Evolutionary conservation across 2,888 invertebrate species (phyloP), one percentile per base, ranked within the genome.

Genomic region (Leucozona laternaria): DNA sequence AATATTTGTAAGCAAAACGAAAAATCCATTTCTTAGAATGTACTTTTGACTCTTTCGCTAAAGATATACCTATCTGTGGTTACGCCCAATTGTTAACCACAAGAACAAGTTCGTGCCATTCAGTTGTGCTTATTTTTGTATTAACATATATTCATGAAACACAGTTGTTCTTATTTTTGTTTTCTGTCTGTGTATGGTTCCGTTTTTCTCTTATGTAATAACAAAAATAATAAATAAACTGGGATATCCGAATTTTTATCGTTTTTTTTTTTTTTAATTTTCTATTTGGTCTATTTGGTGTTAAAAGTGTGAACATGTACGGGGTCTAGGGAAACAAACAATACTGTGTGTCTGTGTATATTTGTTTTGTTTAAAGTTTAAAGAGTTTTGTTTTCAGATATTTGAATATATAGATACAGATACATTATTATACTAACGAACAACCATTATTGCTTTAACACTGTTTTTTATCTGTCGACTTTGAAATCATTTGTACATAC

Each of bases 171-270:
- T 43, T 43, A 28, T 28, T 15, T 17, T 43, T 28, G 2, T 43
- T 25, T 22, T 20, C 15, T 28, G 15, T n/a, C 40, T 15, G n/a
- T 4, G 43, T 62, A n/a, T n/a, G n/a, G 43, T 64, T 45, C 64
- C 28, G 45, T 45, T 64, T 43, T 40, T 13, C 8, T 64, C 4
- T 22, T 28, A 45, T 64, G 64, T 17, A 25, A 62, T 40, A 5
- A 17, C n/a, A 45, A 62, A 0, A 43, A 64, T 28, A 45, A 43
- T 4, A 43, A 17, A 31, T 58, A 13, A 34, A 20, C 15, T 60
- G 13, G 60, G 60, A 45, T 45, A 45, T 64, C 64, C 64, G 45
- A 64, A 28, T 28, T 64, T 64, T 64, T 45, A 64, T 64, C 28
- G 17, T 2, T 25, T 28, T 64, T 28, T 45, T 15, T 11, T 11